Evolutionary conservation across 2,888 invertebrate species (phyloP).

Genomic region (Melinopterus prodromus): DNA sequence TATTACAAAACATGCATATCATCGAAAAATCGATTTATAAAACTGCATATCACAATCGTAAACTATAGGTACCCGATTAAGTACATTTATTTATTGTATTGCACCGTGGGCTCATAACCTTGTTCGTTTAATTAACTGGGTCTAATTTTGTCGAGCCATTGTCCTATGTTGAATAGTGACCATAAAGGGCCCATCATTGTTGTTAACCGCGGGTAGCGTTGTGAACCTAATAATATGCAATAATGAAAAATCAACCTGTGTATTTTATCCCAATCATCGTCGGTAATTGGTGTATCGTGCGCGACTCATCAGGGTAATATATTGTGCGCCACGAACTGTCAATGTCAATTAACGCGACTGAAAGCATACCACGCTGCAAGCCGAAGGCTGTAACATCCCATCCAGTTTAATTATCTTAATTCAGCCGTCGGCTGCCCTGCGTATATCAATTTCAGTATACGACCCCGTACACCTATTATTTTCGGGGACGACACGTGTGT

Average conservation of each 20-base stretch:
- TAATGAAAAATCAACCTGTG: background rate
- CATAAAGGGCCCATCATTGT: background rate
- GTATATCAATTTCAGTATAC: background rate
- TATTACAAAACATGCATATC: too few species aligned
- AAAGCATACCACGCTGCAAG: background rate
- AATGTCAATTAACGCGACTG: background rate
- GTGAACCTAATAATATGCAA: background rate
- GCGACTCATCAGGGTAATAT: slow-evolving; percentile 4
- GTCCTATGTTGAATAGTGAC: background rate
- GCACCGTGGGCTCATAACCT: background rate
- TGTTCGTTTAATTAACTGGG: background rate
- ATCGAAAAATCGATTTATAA: too few species aligned
- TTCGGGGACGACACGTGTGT: background rate
- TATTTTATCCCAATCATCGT: background rate
- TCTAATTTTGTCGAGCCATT: background rate
- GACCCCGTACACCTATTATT: background rate
- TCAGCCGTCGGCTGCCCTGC: background rate
- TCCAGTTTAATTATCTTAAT: background rate
- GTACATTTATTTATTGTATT: too few species aligned
- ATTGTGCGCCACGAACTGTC: background rate
- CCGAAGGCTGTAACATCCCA: background rate
- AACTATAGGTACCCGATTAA: too few species aligned
- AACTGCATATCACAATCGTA: too few species aligned
- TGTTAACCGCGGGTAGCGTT: background rate
- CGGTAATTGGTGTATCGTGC: background rate